Base-by-base conservation (phyloP, 2,113 vertebrate species). In the Numenius arquata region DNA sequence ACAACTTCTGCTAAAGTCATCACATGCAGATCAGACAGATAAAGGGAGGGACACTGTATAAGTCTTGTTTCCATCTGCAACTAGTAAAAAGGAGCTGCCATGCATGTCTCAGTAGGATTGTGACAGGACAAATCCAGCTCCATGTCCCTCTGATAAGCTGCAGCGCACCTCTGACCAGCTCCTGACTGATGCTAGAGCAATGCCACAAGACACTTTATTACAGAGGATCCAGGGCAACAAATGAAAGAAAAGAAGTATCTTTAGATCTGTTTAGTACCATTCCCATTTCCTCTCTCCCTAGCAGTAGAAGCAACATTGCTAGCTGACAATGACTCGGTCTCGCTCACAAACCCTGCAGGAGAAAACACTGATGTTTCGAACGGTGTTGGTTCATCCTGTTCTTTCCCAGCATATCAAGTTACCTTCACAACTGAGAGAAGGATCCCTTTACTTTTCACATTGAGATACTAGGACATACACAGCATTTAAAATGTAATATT, bases 401-500 rank as follows among this genome's bases (percentile, higher is more conserved):
- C 67, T 92, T 96, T 75, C 65, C 45, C 25, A 70, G 56, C 4
- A 8, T 58, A 84, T 55, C 32, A 43, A 15, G 48, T 62, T 79
- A 67, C 59, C 67, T 80, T 84, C 88, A 70, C 30, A 72, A 82
- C 4, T 62, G 71, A 95, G 32, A 95, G 52, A 66, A 70, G 27
- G 17, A 78, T 11, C 6, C 30, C 34, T 85, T 81, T 63, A 89
- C 55, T 92, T 94, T 59, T 95, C 29, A 38, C 30, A 67, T 5
- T 96, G 83, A 81, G 56, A 61, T 70, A 45, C 59, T 40, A 63
- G 65, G 52, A 80, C 21, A 53, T 38, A 94, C 5, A 26, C 20
- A 87, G 19, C 43, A 76, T 90, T 92, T 77, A 74, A 93, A 92
- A 91, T 53, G 20, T 21, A 52, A 23, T 68, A 80, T 63, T 89